Base-by-base conservation (phyloP, 2,888 invertebrate species). In the Trichopoda pennipes region DNA sequence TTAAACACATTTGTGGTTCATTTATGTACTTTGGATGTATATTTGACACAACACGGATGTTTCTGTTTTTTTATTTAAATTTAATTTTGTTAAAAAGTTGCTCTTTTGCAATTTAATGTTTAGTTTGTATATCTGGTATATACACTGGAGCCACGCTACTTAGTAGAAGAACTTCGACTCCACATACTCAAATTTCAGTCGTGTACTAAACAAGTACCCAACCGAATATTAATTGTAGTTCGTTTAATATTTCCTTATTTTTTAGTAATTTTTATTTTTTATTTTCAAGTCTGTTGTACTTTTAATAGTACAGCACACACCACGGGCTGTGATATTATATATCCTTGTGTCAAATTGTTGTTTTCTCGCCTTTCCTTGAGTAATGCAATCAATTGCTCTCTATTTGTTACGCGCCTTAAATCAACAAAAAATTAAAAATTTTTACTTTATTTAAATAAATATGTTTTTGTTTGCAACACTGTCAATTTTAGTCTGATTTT, bases 301-400 rank as follows among this genome's bases (percentile, higher is more conserved):
- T 23, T 42, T 23, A 16, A 49, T 23, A 32, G n/a, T 84, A 70
- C 80, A 74, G 51, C 81, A 81, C 76, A 55, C 77, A 49, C 47
- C 77, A 56, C 69, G 84, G 86, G 84, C 86, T 86, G 86, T 86
- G 86, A 86, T 85, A 82, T 51, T 19, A 51, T 51, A 72, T 80
- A 82, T 80, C 80, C 74, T 76, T 83, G 86, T 86, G 85, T 85
- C 86, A 83, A 85, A 84, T 84, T 83, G 70, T 84, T 83, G 70
- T 74, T 78, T 72, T 70, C 23, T 53, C 66, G 55, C 70, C 44
- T 61, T 66, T 68, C 12, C n/a, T 53, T 28, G 51, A 75, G 66
- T 75, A 58, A 58, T 6, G 66, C 38, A 12, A 35, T 38, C 47
- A 32, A 79, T 74, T 73, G 73, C 68, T 68, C 66, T 68, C 21